phyloP scores from a whole-genome alignment of 2,888 invertebrate genomes.

The Oscheius sp. region DNA sequence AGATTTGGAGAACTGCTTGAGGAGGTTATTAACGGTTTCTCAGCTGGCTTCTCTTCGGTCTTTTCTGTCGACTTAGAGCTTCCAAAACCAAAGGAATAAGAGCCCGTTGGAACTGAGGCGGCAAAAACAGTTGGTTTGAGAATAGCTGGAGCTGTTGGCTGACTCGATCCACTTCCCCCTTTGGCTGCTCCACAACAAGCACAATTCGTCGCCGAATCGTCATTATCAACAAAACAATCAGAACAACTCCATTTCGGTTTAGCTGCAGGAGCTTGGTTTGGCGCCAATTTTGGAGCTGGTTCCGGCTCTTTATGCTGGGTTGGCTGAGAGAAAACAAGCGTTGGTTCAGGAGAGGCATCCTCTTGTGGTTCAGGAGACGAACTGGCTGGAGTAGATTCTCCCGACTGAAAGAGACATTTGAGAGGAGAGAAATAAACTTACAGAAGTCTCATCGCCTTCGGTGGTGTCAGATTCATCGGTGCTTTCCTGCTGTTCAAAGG shows the following conservation, averaged over 20 bases:
- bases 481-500: conserved; percentile 1
- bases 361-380: too few species aligned
- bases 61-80: too few species aligned
- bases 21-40: neutral
- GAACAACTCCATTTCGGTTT: neutral
- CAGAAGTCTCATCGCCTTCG: neutral
- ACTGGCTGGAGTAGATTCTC: neutral
- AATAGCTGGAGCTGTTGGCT: neutral
- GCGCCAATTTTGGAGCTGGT: too few species aligned
- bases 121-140: neutral
- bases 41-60: neutral
- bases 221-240: neutral
- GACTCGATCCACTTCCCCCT: neutral
- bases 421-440: neutral
- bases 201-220: neutral
- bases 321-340: too few species aligned
- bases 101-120: neutral
- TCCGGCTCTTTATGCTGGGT: too few species aligned
- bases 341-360: too few species aligned
- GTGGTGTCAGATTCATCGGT: neutral
- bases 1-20: neutral
- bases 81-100: too few species aligned
- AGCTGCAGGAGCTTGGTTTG: too few species aligned
- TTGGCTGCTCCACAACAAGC: neutral
- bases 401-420: neutral